Evolutionary conservation across 37 sponge, comb jelly and placozoan genomes (phyloP).

Genomic region (Lycopodina hypogea): DNA sequence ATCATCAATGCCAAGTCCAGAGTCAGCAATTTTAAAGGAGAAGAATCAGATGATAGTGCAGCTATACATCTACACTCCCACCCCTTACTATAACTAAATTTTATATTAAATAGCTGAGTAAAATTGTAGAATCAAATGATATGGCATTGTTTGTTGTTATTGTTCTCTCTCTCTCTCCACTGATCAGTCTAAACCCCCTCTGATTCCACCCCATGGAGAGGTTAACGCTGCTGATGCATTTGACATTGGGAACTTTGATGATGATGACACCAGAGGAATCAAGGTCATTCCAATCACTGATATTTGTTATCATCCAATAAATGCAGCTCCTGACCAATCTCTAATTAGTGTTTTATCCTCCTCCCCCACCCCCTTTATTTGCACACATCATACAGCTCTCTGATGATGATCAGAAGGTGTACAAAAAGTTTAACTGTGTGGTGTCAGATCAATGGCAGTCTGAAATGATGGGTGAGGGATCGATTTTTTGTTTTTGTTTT

Average conservation of each 20-base stretch:
- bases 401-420: conserved; percentile 87
- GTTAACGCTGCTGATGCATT: conserved; percentile 97
- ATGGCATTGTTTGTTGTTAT: no score
- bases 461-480: conserved; percentile 89
- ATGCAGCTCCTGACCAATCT: no score
- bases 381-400: conserved; percentile 67
- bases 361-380: no score
- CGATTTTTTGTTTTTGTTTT: neutral
- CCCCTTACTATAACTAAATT: no score
- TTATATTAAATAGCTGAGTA: no score
- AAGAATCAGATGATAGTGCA: no score
- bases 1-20: no score
- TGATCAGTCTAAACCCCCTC: conserved; percentile 65
- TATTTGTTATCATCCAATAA: no score
- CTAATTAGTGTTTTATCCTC: no score
- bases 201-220: conserved; percentile 91
- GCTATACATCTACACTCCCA: no score
- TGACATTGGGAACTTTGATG: conserved; percentile 94
- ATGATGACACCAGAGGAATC: conserved; percentile 85
- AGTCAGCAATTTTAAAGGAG: no score
- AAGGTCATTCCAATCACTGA: conserved; percentile 48
- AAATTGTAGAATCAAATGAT: no score
- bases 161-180: neutral
- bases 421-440: conserved; percentile 74
- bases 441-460: conserved; percentile 91